Evolutionary conservation across 1,140 invertebrate genomes (phyloP).

Genomic region (Lasioglossum baleicum): DNA sequence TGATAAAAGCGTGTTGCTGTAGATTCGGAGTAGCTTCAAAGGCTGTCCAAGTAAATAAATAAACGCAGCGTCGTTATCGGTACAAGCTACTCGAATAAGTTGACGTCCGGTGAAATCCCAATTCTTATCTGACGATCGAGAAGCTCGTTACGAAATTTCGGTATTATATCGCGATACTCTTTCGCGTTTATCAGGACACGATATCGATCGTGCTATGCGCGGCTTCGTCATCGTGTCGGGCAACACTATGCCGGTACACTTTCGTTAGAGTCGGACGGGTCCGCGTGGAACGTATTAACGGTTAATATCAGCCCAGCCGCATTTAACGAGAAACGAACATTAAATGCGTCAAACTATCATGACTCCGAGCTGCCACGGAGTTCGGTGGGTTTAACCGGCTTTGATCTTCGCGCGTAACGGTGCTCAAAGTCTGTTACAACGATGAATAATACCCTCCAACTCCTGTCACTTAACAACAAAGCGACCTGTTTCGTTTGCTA

Average conservation of each 20-base stretch:
- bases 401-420: slow-evolving; percentile 69
- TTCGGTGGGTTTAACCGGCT: slow-evolving; percentile 61
- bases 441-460: slow-evolving; percentile 68
- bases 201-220: neutral
- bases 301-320: slow-evolving; percentile 54
- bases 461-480: slow-evolving; percentile 71
- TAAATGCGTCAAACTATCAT: slow-evolving; percentile 61
- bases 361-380: slow-evolving; percentile 54
- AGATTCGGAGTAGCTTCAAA: too few species aligned
- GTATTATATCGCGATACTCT: neutral
- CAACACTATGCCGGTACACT: neutral
- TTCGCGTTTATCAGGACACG: neutral
- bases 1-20: too few species aligned
- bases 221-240: neutral
- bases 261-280: neutral
- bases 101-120: neutral
- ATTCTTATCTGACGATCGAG: neutral
- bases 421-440: slow-evolving; percentile 69
- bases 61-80: neutral
- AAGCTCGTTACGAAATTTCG: neutral
- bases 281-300: slow-evolving; percentile 4
- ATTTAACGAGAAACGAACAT: slow-evolving; percentile 58
- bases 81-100: neutral
- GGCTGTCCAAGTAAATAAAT: neutral
- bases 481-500: slow-evolving; percentile 57